phyloP scores from a whole-genome alignment of 2,888 invertebrate genomes.

The Lasioglossum zephyrum region DNA sequence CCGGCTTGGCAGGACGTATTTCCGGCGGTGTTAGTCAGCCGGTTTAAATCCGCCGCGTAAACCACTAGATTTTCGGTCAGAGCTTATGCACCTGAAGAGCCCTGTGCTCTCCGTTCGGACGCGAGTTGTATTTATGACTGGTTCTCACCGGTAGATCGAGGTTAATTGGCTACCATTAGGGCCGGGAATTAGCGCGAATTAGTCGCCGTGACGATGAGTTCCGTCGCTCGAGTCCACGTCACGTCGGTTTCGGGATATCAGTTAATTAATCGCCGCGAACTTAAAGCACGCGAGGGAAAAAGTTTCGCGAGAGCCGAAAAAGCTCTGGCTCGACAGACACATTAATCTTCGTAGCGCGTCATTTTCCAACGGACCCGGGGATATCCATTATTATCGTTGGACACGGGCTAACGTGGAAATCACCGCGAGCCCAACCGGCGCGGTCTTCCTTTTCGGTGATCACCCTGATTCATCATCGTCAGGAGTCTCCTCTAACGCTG shows the following conservation, averaged over 20 bases:
- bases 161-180: conserved; percentile 72
- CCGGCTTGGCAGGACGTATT: conserved; percentile 67
- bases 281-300: neutral
- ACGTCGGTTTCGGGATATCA: conserved; percentile 51
- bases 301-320: neutral
- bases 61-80: conserved; percentile 50
- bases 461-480: conserved; percentile 26
- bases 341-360: neutral
- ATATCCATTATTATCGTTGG: neutral
- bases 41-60: conserved; percentile 65
- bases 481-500: conserved; percentile 22
- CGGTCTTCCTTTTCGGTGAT: neutral
- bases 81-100: neutral
- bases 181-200: conserved; percentile 68
- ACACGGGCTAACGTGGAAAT: conserved; percentile 4
- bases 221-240: neutral
- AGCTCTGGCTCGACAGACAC: neutral
- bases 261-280: conserved; percentile 58
- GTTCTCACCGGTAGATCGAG: conserved; percentile 66
- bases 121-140: conserved; percentile 71
- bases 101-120: neutral
- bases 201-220: conserved; percentile 52
- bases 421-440: neutral
- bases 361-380: neutral
- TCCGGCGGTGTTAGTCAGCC: conserved; percentile 75